Conservation (phyloP, 2,888 invertebrate genomes). For the Silvanus unidentatus region DNA sequence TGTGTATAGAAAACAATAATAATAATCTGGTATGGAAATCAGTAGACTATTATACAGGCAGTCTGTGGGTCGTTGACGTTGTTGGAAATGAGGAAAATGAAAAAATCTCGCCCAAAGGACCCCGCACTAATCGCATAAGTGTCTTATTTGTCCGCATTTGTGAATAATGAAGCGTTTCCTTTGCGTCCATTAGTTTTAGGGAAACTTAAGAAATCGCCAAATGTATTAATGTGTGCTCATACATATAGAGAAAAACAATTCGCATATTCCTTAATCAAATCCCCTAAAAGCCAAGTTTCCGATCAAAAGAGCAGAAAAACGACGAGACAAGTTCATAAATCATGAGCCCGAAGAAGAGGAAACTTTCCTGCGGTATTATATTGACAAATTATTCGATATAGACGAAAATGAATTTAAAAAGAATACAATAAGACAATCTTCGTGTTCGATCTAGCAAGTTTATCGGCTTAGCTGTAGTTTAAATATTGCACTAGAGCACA, state of each 20-base stretch:
- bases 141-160: constrained; percentile 29
- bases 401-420: background rate
- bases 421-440: background rate
- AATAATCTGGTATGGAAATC: background rate
- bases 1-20: background rate
- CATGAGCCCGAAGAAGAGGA: no score
- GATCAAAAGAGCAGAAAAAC: background rate
- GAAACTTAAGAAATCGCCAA: constrained; percentile 1
- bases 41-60: background rate
- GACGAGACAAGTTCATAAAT: no score
- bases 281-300: constrained; percentile 10
- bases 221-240: constrained; percentile 3
- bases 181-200: constrained; percentile 19
- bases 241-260: constrained; percentile 14
- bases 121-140: constrained; percentile 28
- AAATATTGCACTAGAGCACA: background rate
- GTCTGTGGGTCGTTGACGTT: constrained; percentile 21
- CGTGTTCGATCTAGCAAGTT: background rate
- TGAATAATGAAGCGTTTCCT: constrained; percentile 31
- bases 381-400: background rate
- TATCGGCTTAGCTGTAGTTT: background rate
- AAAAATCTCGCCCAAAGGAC: constrained; percentile 21
- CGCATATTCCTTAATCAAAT: constrained; percentile 6
- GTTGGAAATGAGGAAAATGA: constrained; percentile 5
- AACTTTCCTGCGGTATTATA: no score